These are phyloP conservation scores for Anableps anableps DNA, from an alignment of 2,797 vertebrate species.

Conservation along the genomic window DNA sequence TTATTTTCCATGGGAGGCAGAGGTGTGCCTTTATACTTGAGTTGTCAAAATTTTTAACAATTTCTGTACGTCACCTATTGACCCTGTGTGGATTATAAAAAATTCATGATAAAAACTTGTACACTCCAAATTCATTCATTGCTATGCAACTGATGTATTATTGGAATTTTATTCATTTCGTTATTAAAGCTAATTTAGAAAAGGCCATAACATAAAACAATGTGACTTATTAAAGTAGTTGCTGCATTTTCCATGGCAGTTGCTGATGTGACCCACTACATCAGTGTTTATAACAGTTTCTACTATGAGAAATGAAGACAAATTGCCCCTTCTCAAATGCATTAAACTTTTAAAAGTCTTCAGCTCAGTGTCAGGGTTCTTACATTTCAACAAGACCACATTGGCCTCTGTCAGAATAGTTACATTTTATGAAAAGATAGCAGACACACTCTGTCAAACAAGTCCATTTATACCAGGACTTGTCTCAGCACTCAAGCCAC, in stretches of 20 bases:
- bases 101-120: background rate
- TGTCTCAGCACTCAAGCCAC: background rate
- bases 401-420: constrained; percentile 7
- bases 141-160: background rate
- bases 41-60: background rate
- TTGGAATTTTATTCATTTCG: background rate
- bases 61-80: too few relatives aligned
- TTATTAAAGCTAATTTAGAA: background rate
- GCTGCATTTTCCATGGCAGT: background rate
- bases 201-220: background rate
- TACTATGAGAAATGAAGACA: background rate
- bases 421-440: background rate
- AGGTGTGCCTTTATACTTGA: background rate
- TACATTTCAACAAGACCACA: constrained; percentile 10
- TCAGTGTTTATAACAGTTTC: background rate
- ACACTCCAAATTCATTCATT: background rate
- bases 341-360: background rate
- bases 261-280: background rate
- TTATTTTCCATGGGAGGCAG: background rate
- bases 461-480: background rate
- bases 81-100: background rate
- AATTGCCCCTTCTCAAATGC: background rate
- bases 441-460: background rate
- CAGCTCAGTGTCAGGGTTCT: background rate
- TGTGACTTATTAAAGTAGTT: background rate